Base-by-base conservation (phyloP, 2,888 invertebrate genomes). In the Hypena proboscidalis region DNA sequence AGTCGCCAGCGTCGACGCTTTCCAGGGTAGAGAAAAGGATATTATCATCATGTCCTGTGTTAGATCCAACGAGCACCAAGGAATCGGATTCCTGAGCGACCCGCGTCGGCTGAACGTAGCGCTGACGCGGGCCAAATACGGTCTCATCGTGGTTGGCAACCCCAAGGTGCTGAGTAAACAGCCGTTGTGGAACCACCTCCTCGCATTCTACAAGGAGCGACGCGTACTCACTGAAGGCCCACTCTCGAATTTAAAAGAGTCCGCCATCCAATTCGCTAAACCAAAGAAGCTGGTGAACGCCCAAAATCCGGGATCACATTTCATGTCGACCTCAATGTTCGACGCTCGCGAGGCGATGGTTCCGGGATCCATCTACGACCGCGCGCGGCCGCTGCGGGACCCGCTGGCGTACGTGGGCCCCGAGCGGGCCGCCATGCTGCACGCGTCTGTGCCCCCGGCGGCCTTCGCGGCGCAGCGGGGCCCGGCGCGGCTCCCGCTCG, bases 41-140 rank as follows among this genome's bases (percentile, higher is more conserved):
- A 97, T 99, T 43, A 99, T 99, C 60, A 98, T 99, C 37, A 97
- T 99, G 95, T 99, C 99, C 0, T 99, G 99, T 85, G 99, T 99
- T 1, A 94, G 99, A 35, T 98, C 99, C 3, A 99, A 99, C 78
- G 99, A 99, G 76, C 97, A 99, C 74, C 99, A 99, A 80, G 99
- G 98, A 23, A 99, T 99, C 69, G 99, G 99, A 0, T 99, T 99
- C 82, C 92, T 99, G 22, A 99, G 98, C 77, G 99, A 99, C 83
- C 99, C 99, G 0, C 93, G 99, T 1, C 95, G 99, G 37, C 92
- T 99, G 34, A 99, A 99, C 88, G 99, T 99, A 0, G 99, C 99
- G 0, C 86, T 99, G 9, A 99, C 99, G 0, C 94, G 99, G 43
- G 98, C 99, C 3, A 98, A 98, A 84, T 99, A 97, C 84, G 99